Base-by-base conservation (phyloP, 2,113 vertebrate genomes). In the Helogale parvula region DNA sequence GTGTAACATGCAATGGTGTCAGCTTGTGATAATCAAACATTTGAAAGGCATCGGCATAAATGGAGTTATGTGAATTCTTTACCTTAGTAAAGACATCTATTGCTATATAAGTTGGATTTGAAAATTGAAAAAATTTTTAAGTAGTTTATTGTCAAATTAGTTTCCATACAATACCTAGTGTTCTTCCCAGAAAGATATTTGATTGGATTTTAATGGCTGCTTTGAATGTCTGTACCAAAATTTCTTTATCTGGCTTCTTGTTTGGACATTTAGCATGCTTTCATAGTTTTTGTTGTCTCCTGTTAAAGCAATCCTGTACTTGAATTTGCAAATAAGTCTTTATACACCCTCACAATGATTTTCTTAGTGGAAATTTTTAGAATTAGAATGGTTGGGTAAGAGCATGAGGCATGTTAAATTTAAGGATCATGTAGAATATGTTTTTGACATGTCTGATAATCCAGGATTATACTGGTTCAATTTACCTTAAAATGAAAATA, bases 401-500 rank as follows among this genome's bases (percentile, higher is more conserved):
- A 57, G 23, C 76, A 25, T 80, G 65, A 69, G 41, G 25, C 7
- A 90, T 96, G 80, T 88, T 31, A 96, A 88, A 74, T 94, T 94
- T 15, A 29, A 16, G 77, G 52, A 13, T 38, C 29, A 41, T 41
- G 52, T 38, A 50, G 4, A 41, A 16, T 77, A 69, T 88, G 8
- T 50, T 90, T 94, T 69, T 45, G 31, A 85, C 69, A 31, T 85
- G 3, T 63, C 5, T 69, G 19, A 31, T 66, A 15, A 77, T 52
- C 3, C 80, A 38, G 19, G 35, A 65, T 19, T 52, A 60, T 27
- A 60, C 2, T 69, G 31, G 65, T 92, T 96, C 88, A 97, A 76
- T 27, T 86, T 83, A 76, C 10, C 68, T 84, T n/a, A 41, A 81
- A 31, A 31, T 60, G 29, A 93, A 90, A 95, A 77, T 38, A 81